Base-by-base conservation (phyloP, 1,140 invertebrate species). In the Neodiprion fabricii region DNA sequence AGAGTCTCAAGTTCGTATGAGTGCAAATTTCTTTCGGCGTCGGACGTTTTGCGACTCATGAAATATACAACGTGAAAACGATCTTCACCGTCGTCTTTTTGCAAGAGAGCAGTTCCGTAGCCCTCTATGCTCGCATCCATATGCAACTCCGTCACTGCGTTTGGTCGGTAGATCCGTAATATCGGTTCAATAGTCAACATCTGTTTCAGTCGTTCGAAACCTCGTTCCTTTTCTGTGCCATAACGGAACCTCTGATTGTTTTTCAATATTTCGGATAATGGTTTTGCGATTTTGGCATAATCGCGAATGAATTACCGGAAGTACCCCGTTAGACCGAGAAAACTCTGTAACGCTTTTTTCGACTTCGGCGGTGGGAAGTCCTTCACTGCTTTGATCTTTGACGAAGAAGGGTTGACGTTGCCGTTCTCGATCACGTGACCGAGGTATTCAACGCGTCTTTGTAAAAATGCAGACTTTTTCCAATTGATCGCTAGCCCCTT, bases 1-100 rank as follows among this genome's bases (percentile, higher is more conserved):
- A 89, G 53, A 0, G 81, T 85, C 67, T 88, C 83, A 0, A 86
- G 14, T 69, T 89, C 85, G 48, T 84, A 87, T 0, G 83, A 84
- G 76, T 85, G 83, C 79, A 85, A 83, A 21, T 74, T 71, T 9
- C 72, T 21, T 76, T 84, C 79, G 21, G 71, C 73, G 1, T 70
- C 71, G 9, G 78, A 76, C 1, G 81, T 84, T 28, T 77, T 79
- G 40, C 74, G 49, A 68, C 79, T 80, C 14, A 14, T 14, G 9
- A 14, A 61, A 4, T 12, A 61, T 4, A 61, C 28, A 40, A 47
- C 65, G 28, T 40, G 28, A 40, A 40, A 40, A 74, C 75, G 10
- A 40, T 23, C 40, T 53, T 53, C 12, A 49, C 40, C 72, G 71
- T 76, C 28, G 71, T 77, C 69, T 9, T 73, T 28, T 48, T 77